These are phyloP conservation scores for Cercocebus atys DNA, from an alignment of 2,113 vertebrate species.

Conservation along the genomic window DNA sequence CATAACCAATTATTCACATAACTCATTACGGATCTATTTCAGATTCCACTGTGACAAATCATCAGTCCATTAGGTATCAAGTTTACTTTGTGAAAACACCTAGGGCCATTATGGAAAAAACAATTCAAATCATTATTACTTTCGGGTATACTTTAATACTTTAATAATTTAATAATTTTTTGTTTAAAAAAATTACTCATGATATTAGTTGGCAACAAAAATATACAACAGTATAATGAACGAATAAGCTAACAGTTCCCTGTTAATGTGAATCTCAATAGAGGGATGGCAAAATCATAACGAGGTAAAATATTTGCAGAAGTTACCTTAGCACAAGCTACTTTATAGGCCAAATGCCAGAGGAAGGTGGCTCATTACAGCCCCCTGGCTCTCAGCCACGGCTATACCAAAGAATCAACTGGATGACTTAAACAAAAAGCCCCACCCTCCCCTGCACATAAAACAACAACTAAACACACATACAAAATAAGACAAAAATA, in stretches of 20 bases:
- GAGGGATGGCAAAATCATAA: neutral
- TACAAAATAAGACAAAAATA: neutral
- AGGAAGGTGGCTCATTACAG: neutral
- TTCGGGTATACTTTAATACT: neutral
- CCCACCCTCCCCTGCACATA: accelerated
- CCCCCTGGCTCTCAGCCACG: neutral
- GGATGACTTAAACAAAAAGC: neutral
- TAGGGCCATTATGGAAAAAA: neutral
- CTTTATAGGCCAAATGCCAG: neutral
- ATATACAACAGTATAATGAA: neutral
- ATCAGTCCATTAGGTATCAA: neutral
- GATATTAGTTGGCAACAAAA: neutral
- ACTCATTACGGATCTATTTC: neutral
- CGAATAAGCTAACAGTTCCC: neutral
- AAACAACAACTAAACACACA: neutral
- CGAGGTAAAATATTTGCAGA: neutral
- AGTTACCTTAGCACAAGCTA: neutral
- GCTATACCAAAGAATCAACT: neutral
- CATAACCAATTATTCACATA: neutral
- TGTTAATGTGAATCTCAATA: neutral
- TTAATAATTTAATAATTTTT: too few relatives aligned
- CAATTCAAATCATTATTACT: slow-evolving; percentile 7
- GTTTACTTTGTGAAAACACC: neutral
- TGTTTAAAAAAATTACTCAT: neutral
- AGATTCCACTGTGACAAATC: neutral